Percentiles rank a stretch among this genome's conserved stretches.
Conservation (phyloP, 2,113 vertebrate genomes). For the Collichthys lucidus region DNA sequence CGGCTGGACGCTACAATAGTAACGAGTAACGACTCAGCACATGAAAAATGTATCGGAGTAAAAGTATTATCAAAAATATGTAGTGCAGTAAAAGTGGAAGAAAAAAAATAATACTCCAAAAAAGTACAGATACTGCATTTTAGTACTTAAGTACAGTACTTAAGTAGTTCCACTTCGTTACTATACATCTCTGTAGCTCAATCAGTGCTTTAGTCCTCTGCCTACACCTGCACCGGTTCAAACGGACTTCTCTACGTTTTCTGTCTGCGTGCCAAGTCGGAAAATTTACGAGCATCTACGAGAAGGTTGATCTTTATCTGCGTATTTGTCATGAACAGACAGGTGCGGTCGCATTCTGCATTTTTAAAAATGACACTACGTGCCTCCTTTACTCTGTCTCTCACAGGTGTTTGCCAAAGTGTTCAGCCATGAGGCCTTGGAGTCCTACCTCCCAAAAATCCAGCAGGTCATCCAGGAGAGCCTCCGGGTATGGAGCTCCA, state of each 20-base stretch:
- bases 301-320: conserved; percentile 20
- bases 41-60: too few relatives aligned
- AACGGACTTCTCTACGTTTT: not conserved
- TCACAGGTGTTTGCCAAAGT: conserved; percentile 96
- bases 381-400: not conserved
- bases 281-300: not conserved
- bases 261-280: not conserved
- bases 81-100: too few relatives aligned
- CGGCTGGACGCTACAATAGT: too few relatives aligned
- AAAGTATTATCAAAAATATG: too few relatives aligned
- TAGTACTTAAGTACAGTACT: too few relatives aligned
- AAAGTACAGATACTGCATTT: too few relatives aligned
- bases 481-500: conserved; percentile 93
- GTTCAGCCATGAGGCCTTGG: conserved; percentile 96
- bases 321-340: not conserved
- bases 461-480: conserved; percentile 97
- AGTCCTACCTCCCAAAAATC: conserved; percentile 97
- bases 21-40: too few relatives aligned
- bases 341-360: not conserved
- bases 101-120: too few relatives aligned
- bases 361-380: not conserved
- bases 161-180: too few relatives aligned
- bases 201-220: conserved; percentile 36
- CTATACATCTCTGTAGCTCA: too few relatives aligned
- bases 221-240: conserved; percentile 12